Percentiles rank a stretch among this genome's conserved stretches.
phyloP scores from a whole-genome alignment of 1,140 invertebrate species.

The Zaprionus kolodkinae region DNA sequence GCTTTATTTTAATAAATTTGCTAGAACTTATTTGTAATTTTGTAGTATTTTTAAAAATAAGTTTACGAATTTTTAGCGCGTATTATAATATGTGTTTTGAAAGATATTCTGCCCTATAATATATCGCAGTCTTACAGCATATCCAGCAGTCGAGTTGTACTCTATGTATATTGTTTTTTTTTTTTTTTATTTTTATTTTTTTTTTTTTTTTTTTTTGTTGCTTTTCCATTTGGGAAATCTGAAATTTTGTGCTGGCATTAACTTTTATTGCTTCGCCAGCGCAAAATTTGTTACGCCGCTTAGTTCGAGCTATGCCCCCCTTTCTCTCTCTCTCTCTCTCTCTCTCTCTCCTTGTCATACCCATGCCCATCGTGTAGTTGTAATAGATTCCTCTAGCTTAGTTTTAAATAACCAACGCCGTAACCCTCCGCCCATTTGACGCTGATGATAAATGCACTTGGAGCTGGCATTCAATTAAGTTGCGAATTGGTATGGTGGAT shows the following conservation, averaged over 20 bases:
- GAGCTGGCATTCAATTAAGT: conserved; percentile 70
- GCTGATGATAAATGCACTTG: conserved; percentile 73
- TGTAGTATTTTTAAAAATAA: no score
- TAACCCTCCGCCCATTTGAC: not conserved
- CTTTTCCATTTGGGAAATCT: conserved; percentile 16
- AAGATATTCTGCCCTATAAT: no score
- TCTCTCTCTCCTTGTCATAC: not conserved
- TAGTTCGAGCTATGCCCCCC: conserved; percentile 30
- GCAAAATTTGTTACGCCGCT: conserved; percentile 70
- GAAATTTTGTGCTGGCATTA: conserved; percentile 39
- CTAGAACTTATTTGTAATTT: no score
- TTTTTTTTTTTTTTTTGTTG: conserved; percentile 7
- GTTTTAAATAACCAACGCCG: conserved; percentile 44
- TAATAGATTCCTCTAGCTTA: conserved; percentile 73
- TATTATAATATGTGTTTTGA: no score
- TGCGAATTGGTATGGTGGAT: not conserved
- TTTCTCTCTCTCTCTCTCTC: not conserved
- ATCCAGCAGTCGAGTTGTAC: not conserved
- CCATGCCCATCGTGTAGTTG: conserved; percentile 17
- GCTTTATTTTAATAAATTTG: no score
- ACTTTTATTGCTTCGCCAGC: conserved; percentile 72
- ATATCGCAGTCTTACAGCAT: not conserved
- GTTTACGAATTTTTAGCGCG: no score
- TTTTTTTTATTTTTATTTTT: not conserved
- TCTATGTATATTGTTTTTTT: not conserved